Conservation (phyloP, 2,113 vertebrate genomes). For the Octodon degus region DNA sequence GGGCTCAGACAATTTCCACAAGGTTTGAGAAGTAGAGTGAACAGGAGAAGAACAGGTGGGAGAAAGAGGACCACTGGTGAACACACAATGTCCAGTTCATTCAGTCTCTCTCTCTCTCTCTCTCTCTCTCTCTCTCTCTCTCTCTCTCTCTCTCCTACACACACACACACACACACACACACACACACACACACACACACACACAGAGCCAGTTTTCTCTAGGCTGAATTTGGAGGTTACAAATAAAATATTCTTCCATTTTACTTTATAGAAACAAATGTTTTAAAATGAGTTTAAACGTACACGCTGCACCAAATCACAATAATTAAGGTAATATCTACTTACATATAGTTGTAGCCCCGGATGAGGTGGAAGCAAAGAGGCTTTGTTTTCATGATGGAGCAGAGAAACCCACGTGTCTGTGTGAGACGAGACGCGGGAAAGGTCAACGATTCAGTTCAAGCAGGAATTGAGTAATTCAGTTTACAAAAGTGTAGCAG, state of each 20-base stretch:
- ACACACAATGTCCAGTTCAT: neutral
- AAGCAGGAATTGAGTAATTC: neutral
- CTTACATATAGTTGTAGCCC: neutral
- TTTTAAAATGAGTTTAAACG: slow-evolving; percentile 14
- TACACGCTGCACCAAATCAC: neutral
- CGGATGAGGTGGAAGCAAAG: neutral
- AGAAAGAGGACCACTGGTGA: neutral
- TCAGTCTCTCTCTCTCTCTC: neutral
- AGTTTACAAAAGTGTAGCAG: neutral
- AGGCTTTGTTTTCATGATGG: neutral
- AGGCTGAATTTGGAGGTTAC: neutral
- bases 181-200: neutral
- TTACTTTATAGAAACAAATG: neutral
- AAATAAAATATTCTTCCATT: neutral
- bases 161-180: neutral
- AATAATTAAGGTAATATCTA: neutral
- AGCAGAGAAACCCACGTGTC: neutral
- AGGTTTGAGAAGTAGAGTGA: neutral
- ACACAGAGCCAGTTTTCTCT: neutral
- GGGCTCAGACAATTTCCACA: neutral
- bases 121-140: neutral
- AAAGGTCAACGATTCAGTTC: neutral
- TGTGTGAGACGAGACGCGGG: neutral
- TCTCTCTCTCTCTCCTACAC: no score
- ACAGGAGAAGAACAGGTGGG: neutral